Evolutionary conservation across 2,113 vertebrate genomes (phyloP).

Genomic region (Dicentrarchus labrax): DNA sequence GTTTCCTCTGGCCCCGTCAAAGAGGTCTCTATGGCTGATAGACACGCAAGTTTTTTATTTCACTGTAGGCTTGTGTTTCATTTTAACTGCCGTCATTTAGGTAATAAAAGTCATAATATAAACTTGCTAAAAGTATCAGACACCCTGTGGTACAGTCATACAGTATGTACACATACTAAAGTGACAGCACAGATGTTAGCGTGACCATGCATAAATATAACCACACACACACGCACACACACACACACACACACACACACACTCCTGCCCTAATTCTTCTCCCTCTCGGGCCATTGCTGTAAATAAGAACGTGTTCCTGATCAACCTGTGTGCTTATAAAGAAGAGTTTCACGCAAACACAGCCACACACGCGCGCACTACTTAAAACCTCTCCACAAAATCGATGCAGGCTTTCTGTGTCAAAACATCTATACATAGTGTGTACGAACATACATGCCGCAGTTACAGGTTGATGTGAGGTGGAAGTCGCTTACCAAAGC

Average conservation of each 20-base stretch:
- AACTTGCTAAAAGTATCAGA: conserved; percentile 6
- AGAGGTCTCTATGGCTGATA: neutral
- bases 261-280: neutral
- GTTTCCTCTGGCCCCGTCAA: neutral
- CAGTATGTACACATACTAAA: conserved; percentile 16
- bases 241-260: conserved; percentile 32
- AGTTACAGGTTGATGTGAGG: too few relatives aligned
- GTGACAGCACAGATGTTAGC: conserved; percentile 51
- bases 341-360: conserved; percentile 12
- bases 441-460: neutral
- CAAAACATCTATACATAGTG: neutral
- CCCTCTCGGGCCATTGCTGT: neutral
- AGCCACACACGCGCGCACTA: neutral
- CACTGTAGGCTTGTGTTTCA: conserved; percentile 27
- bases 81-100: conserved; percentile 45
- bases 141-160: conserved; percentile 10
- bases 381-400: neutral
- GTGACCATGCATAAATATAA: conserved; percentile 35
- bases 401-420: neutral
- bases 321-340: conserved; percentile 22
- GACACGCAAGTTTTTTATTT: conserved; percentile 29
- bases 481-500: neutral
- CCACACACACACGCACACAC: conserved; percentile 1
- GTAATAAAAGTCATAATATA: conserved; percentile 26
- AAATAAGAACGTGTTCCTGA: conserved; percentile 31